Conservation (phyloP, 2,888 invertebrate species). For the Hydrotaea diabolus region DNA sequence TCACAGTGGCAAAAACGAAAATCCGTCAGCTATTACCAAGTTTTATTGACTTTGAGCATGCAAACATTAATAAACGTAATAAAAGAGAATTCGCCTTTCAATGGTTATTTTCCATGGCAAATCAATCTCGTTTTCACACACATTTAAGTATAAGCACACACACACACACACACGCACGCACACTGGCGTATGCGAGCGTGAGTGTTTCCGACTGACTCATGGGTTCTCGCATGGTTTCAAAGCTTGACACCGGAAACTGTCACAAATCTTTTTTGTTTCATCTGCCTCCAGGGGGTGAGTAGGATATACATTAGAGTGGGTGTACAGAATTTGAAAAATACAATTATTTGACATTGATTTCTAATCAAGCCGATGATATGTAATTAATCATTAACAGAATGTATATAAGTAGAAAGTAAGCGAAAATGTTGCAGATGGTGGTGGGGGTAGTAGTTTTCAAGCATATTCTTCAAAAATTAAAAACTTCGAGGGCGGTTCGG, state of each 20-base stretch:
- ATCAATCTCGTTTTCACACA: conserved; percentile 42
- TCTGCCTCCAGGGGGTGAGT: not conserved
- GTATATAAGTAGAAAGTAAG: no score
- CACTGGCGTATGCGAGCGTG: not conserved
- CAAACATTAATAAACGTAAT: conserved; percentile 31
- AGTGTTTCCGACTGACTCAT: not conserved
- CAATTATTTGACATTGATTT: no score
- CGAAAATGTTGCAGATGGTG: no score
- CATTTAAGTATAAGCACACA: no score
- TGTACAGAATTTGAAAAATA: no score
- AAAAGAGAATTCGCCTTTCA: conserved; percentile 2
- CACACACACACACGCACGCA: not conserved
- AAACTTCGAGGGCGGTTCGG: no score
- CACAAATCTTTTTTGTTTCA: conserved; percentile 39
- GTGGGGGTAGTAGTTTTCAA: no score
- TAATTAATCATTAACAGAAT: no score
- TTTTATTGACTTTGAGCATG: conserved; percentile 30
- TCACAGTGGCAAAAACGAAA: not conserved
- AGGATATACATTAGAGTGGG: not conserved
- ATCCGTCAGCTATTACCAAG: conserved; percentile 31
- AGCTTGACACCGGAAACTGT: conserved; percentile 53
- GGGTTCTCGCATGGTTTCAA: not conserved
- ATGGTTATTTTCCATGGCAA: conserved; percentile 29
- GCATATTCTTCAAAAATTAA: no score
- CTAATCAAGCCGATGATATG: no score